Evolutionary conservation across 2,888 invertebrate genomes (phyloP), one percentile per base, ranked within the genome.

Genomic region (Mantis religiosa): DNA sequence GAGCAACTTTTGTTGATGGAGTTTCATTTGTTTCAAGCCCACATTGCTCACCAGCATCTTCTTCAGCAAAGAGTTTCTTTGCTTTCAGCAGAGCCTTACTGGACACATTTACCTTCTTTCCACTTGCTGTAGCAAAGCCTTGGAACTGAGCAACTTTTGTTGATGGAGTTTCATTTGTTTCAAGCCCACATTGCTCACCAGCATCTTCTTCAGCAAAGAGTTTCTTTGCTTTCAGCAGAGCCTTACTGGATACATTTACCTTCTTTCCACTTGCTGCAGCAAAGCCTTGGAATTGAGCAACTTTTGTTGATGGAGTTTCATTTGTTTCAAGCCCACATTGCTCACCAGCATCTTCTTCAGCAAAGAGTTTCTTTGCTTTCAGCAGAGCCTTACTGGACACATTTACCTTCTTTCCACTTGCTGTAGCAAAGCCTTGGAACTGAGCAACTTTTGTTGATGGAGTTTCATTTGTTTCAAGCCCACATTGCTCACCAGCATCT

Each of bases 281-380:
- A 12, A 41, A 41, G 41, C 41, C 41, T 30, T 41, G 9, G 6
- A 71, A 20, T 0, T 71, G 54, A 6, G 71, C 2, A 27, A 47
- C 4, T 14, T 14, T 3, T 28, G 81, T 15, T 71, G 15, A 83
- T 0, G 28, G 27, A 12, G 15, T 83, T 83, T 83, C 6, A 30
- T 20, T 20, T 7, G 1, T 1, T 83, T 83, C 47, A 82, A 84
- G 90, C 87, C 88, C 47, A 83, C 88, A 14, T 88, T 34, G 87
- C 90, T 88, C 84, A 90, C 89, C 54, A 90, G 90, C 47, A 20
- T 90, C 90, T 30, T 93, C 91, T 89, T 93, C 92, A 88, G 92
- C 91, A 90, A 94, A 93, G 27, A 94, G 90, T 30, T 92, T 91
- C 90, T 91, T 93, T 84, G 93, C 93, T 91, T 92, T 93, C 34